Percentiles rank a stretch among this genome's conserved stretches.
These are phyloP conservation scores for Ageneiosus marmoratus DNA, from an alignment of 2,113 vertebrate species.

Conservation along the genomic window DNA sequence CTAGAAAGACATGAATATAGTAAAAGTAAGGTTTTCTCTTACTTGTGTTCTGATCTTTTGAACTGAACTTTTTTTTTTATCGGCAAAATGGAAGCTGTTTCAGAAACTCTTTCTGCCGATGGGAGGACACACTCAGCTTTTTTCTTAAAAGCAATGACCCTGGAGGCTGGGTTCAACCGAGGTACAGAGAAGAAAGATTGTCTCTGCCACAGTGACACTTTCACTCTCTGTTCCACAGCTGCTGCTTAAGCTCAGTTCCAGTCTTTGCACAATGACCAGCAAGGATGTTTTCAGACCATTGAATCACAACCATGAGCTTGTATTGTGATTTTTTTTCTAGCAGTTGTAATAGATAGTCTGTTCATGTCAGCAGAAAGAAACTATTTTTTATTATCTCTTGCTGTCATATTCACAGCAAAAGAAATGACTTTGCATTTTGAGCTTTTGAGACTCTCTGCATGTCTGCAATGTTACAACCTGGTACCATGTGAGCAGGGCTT, in stretches of 20 bases:
- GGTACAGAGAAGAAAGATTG: slow-evolving; percentile 18
- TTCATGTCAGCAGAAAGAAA: slow-evolving; percentile 20
- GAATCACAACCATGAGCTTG: neutral
- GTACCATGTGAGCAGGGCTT: slow-evolving; percentile 17
- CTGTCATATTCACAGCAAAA: slow-evolving; percentile 15
- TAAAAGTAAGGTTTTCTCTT: slow-evolving; percentile 16
- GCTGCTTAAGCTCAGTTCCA: slow-evolving; percentile 2
- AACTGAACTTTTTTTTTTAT: slow-evolving; percentile 5
- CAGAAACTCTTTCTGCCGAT: slow-evolving; percentile 19
- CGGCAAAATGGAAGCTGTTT: slow-evolving; percentile 35
- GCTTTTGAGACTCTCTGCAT: slow-evolving; percentile 13
- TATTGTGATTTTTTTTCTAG: slow-evolving; percentile 12
- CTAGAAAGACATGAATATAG: neutral
- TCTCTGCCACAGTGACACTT: slow-evolving; percentile 20
- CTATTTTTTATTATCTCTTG: slow-evolving; percentile 27
- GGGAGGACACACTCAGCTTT: slow-evolving; percentile 27
- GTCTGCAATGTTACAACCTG: slow-evolving; percentile 49
- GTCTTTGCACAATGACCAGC: neutral
- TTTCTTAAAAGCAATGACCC: slow-evolving; percentile 35
- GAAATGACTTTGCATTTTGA: slow-evolving; percentile 28
- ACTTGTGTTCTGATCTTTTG: slow-evolving; percentile 30
- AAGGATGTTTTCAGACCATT: slow-evolving; percentile 15
- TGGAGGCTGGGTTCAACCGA: slow-evolving; percentile 23
- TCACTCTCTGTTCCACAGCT: slow-evolving; percentile 26
- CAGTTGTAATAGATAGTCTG: slow-evolving; percentile 15